A percentile compares a stretch with the other conserved stretches of the same genome.
phyloP scores from a whole-genome alignment of 2,888 invertebrate genomes.

The Tenthredo scrophulariae region DNA sequence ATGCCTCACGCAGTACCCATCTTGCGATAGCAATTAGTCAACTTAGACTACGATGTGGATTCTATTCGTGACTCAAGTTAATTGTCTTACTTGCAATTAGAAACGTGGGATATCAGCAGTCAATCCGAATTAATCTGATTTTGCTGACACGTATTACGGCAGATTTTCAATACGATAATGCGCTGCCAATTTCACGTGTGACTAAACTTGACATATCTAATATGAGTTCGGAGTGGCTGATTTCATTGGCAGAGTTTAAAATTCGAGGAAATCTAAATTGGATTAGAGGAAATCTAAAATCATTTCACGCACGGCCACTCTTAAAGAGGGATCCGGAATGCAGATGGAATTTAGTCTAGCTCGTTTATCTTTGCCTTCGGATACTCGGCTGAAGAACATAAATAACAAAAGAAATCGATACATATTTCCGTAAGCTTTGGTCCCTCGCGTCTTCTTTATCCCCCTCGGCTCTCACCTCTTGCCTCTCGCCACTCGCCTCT shows the following conservation, averaged over 20 bases:
- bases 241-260: not conserved
- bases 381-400: slow-evolving; percentile 17
- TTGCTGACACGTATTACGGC: not conserved
- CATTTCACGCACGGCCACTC: slow-evolving; percentile 32
- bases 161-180: not conserved
- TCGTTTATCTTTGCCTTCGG: slow-evolving; percentile 34
- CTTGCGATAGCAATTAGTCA: not conserved
- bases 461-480: slow-evolving; percentile 58
- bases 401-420: slow-evolving; percentile 50
- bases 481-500: slow-evolving; percentile 57
- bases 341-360: slow-evolving; percentile 40
- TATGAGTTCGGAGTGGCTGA: not conserved
- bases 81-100: slow-evolving; percentile 14
- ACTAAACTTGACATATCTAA: not conserved
- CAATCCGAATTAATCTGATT: not conserved
- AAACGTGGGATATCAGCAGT: not conserved
- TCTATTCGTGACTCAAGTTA: slow-evolving; percentile 7
- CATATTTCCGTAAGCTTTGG: slow-evolving; percentile 45
- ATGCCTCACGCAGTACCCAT: not conserved
- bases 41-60: not conserved
- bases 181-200: slow-evolving; percentile 7
- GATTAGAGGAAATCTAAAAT: slow-evolving; percentile 1
- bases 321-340: not conserved
- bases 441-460: slow-evolving; percentile 56
- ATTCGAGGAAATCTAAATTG: slow-evolving; percentile 7